A percentile compares a stretch with the other conserved stretches of the same genome.
These are phyloP conservation scores for Leucophenga varia DNA, from an alignment of 1,140 invertebrate genomes.

Conservation along the genomic window DNA sequence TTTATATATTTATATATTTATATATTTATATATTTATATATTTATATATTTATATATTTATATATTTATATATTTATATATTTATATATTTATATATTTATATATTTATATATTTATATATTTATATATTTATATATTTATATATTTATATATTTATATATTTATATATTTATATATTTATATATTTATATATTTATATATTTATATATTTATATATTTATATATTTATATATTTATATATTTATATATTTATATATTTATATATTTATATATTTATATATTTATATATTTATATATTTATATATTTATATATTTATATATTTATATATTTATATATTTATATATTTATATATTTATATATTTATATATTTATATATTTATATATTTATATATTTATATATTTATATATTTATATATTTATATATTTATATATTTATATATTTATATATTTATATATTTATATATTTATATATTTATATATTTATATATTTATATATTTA, in stretches of 20 bases:
- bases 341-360: background rate
- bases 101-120: constrained; percentile 4
- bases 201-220: background rate
- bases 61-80: constrained; percentile 12
- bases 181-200: constrained; percentile 14
- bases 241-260: constrained; percentile 4
- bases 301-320: too few relatives aligned
- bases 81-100: background rate
- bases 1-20: constrained; percentile 4
- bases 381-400: constrained; percentile 6
- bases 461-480: background rate
- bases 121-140: constrained; percentile 4
- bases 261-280: constrained; percentile 8
- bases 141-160: constrained; percentile 7
- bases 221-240: background rate
- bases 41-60: too few relatives aligned
- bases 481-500: constrained; percentile 1
- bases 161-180: too few relatives aligned
- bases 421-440: too few relatives aligned
- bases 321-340: constrained; percentile 10
- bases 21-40: constrained; percentile 9
- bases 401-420: constrained; percentile 7
- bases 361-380: constrained; percentile 6
- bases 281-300: constrained; percentile 8
- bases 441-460: constrained; percentile 13